Conservation (phyloP, 2,888 invertebrate genomes). For the Rotaria magnacalcarata region DNA sequence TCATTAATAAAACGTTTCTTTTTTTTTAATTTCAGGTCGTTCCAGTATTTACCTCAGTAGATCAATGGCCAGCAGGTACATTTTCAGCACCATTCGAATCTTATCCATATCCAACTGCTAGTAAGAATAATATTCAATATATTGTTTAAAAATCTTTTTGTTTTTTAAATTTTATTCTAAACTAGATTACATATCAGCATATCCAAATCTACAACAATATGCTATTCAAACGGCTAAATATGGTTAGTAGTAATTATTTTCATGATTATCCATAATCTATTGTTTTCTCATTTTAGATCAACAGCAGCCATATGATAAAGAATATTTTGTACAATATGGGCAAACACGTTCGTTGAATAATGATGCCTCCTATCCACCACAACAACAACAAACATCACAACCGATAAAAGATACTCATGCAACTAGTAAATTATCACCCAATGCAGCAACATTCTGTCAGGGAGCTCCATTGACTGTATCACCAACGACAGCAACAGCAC, state of each 20-base stretch:
- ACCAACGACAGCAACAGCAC: not conserved
- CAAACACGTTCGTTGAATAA: not conserved
- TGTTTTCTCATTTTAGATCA: not conserved
- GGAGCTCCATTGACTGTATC: conserved; percentile 12
- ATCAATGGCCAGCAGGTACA: not conserved
- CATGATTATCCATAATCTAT: not conserved
- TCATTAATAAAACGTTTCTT: not conserved
- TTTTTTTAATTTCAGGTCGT: not conserved
- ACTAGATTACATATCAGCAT: not conserved
- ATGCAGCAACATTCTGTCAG: conserved; percentile 11
- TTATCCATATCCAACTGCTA: not conserved
- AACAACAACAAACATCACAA: not conserved
- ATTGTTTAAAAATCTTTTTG: not conserved
- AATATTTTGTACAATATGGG: not conserved
- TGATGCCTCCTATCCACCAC: not conserved
- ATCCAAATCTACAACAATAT: not conserved
- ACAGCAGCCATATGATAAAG: not conserved
- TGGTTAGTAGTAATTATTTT: not conserved
- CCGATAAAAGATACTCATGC: not conserved
- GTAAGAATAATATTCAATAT: not conserved
- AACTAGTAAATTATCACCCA: conserved; percentile 21
- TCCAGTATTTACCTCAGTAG: not conserved
- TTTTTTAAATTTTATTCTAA: not conserved
- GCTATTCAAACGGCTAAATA: not conserved
- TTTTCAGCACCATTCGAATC: not conserved